These are phyloP conservation scores for Drosophila suboccidentalis DNA, from an alignment of 2,888 invertebrate genomes.

Conservation along the genomic window DNA sequence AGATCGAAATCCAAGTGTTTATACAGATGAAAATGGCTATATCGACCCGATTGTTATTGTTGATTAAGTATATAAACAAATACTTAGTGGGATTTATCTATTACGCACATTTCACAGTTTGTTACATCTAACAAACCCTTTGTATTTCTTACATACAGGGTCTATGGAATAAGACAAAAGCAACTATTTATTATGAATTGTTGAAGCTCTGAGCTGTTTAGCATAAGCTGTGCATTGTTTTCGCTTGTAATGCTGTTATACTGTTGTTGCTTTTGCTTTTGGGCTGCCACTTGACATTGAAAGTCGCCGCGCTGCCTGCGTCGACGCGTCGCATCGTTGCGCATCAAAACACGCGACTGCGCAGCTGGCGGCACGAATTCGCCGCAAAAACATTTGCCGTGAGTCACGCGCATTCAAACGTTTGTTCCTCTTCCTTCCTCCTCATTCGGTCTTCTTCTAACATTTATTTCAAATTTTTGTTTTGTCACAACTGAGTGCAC, in stretches of 20 bases:
- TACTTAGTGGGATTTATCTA: too few species aligned
- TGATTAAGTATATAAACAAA: too few species aligned
- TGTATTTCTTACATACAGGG: background rate
- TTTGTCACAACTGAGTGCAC: constrained; percentile 45
- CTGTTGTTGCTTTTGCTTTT: constrained; percentile 18
- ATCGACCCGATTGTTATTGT: too few species aligned
- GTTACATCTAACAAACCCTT: too few species aligned
- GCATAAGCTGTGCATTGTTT: constrained; percentile 48
- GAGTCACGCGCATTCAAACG: constrained; percentile 44
- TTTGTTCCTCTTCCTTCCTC: background rate
- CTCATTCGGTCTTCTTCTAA: background rate
- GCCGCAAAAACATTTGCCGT: constrained; percentile 35
- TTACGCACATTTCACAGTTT: too few species aligned
- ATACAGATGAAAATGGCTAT: too few species aligned
- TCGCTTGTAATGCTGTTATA: constrained; percentile 9
- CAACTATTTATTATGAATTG: constrained; percentile 25
- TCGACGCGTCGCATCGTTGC: constrained; percentile 18
- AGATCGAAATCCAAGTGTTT: too few species aligned
- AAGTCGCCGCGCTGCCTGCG: constrained; percentile 45
- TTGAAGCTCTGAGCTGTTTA: constrained; percentile 39
- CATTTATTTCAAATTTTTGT: constrained; percentile 8
- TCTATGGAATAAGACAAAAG: background rate
- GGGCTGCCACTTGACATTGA: constrained; percentile 68
- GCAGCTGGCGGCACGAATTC: constrained; percentile 46
- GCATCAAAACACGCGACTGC: constrained; percentile 50